A percentile compares a stretch with the other conserved stretches of the same genome.
Conservation (phyloP, 1,140 invertebrate genomes). For the Drosophila guanche region DNA sequence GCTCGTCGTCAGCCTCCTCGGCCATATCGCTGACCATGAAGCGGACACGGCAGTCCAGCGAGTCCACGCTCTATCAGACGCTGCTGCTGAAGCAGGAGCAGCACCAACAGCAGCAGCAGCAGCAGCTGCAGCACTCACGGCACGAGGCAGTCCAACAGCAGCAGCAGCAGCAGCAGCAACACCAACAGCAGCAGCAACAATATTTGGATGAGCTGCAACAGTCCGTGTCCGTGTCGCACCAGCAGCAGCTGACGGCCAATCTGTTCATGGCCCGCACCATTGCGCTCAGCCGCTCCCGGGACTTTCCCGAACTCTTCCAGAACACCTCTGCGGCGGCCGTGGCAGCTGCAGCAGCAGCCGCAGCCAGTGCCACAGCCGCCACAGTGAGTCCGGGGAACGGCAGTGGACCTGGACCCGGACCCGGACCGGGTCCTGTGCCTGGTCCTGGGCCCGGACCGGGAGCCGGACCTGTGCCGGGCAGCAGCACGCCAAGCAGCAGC, state of each 20-base stretch:
- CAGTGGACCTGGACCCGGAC: conserved; percentile 49
- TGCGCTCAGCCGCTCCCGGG: conserved; percentile 66
- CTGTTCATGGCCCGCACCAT: conserved; percentile 80
- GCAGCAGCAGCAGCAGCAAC: conserved; percentile 68
- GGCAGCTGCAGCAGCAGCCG: conserved; percentile 75
- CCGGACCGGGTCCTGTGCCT: conserved; percentile 25
- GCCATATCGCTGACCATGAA: conserved; percentile 81
- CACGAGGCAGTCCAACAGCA: conserved; percentile 41
- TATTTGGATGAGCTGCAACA: conserved; percentile 81
- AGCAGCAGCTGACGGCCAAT: conserved; percentile 83
- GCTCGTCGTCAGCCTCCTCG: conserved; percentile 71
- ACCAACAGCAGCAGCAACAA: conserved; percentile 84
- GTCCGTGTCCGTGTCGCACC: conserved; percentile 76
- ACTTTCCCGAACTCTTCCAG: conserved; percentile 75
- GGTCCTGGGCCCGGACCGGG: conserved; percentile 55
- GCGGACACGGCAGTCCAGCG: conserved; percentile 63
- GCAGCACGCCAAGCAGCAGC: conserved; percentile 69
- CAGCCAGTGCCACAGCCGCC: conserved; percentile 70
- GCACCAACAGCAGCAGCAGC: conserved; percentile 49
- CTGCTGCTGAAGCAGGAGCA: conserved; percentile 60
- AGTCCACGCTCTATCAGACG: conserved; percentile 67
- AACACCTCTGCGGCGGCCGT: conserved; percentile 72
- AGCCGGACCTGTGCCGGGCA: conserved; percentile 14
- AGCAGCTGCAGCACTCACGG: conserved; percentile 32
- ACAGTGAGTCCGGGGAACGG: conserved; percentile 19